phyloP scores from a whole-genome alignment of 2,888 invertebrate species.

The Ormyrus rosae region DNA sequence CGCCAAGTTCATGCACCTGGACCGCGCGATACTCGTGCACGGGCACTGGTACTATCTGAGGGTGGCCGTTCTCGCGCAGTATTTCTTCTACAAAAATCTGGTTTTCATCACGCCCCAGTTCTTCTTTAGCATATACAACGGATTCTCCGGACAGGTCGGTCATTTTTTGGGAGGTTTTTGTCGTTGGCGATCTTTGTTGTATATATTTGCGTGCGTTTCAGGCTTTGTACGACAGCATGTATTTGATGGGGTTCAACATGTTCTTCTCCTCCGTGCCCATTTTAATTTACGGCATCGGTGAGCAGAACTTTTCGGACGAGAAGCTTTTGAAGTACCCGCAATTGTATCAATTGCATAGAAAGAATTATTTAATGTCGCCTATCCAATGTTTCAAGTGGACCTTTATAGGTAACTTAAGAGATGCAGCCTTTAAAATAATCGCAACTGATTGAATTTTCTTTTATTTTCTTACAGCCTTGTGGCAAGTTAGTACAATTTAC shows the following conservation, averaged over 20 bases:
- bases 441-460: background rate
- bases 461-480: slow-evolving; percentile 76
- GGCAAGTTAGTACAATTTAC: slow-evolving; percentile 83
- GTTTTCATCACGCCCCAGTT: slow-evolving; percentile 83
- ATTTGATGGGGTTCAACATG: slow-evolving; percentile 86
- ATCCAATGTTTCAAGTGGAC: slow-evolving; percentile 81
- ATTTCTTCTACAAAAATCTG: slow-evolving; percentile 92
- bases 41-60: slow-evolving; percentile 90
- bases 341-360: slow-evolving; percentile 81
- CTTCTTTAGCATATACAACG: slow-evolving; percentile 73
- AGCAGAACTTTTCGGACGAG: slow-evolving; percentile 82
- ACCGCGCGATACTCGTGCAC: slow-evolving; percentile 86
- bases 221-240: slow-evolving; percentile 85
- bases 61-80: slow-evolving; percentile 85
- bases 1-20: slow-evolving; percentile 87
- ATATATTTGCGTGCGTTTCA: slow-evolving; percentile 74
- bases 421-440: background rate
- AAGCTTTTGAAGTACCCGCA: slow-evolving; percentile 80
- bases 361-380: slow-evolving; percentile 82
- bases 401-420: slow-evolving; percentile 70
- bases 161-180: slow-evolving; percentile 7
- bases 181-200: slow-evolving; percentile 74
- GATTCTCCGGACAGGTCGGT: slow-evolving; percentile 77
- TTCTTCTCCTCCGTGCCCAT: slow-evolving; percentile 87
- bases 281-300: slow-evolving; percentile 84